Base-by-base conservation (phyloP, 2,113 vertebrate genomes). In the Percina caprodes region DNA sequence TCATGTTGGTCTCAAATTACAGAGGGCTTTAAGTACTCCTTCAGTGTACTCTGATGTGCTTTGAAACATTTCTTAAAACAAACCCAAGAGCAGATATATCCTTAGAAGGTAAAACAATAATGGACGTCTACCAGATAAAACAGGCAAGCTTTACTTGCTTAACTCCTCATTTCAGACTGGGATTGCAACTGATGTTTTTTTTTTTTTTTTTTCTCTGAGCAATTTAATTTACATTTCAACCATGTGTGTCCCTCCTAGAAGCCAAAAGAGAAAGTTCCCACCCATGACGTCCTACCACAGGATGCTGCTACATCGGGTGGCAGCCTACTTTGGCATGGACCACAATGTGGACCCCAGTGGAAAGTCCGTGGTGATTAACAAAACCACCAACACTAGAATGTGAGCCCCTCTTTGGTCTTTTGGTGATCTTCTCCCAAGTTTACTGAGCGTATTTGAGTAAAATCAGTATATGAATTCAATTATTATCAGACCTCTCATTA, bases 241-340 rank as follows among this genome's bases (percentile, higher is more conserved):
- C 12, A 5, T 24, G 14, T 48, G 0, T 54, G 21, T 72, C 23
- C 14, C 3, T 1, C 71, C 8, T 42, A 99, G 98, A 94, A 96
- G 95, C 93, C 98, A 98, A 92, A 96, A 97, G 91, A 98, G 97
- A 91, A 99, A 98, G 91, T 99, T 99, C 86, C 98, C 98, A 68
- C 98, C 98, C 63, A 99, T 99, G 98, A 98, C 97, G 84, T 98
- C 98, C 84, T 99, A 99, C 91, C 98, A 99, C 92, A 95, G 98
- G 92, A 99, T 99, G 98, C 95, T 99, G 77, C 94, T 99, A 78
- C 98, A 99, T 91, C 95, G 98, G 89, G 98, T 99, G 86, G 98
- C 98, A 0, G 98, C 98, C 84, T 99, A 99, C 93, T 99, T 99
- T 80, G 98, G 98, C 90, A 95, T 99, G 94, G 98, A 99, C 92